Conservation (phyloP, 2,888 invertebrate genomes). For the Diploptera punctata region DNA sequence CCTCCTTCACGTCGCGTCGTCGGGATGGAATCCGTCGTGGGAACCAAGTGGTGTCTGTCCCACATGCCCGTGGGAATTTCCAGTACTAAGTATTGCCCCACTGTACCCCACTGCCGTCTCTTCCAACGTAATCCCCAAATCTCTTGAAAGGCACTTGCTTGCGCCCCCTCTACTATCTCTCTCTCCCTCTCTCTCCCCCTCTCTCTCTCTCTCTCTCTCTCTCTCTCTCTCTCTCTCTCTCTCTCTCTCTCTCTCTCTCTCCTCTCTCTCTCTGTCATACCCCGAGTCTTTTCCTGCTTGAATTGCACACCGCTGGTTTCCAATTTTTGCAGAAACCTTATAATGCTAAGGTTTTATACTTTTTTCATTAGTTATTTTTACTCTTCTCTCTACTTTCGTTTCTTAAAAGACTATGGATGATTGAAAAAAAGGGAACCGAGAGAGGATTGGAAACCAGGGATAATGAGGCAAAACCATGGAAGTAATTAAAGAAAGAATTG, state of each 20-base stretch:
- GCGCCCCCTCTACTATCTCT: not conserved
- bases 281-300: not conserved
- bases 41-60: not conserved
- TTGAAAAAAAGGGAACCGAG: not conserved
- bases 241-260: no score
- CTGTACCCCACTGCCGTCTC: no score
- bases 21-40: constrained; percentile 8
- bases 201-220: not conserved
- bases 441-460: not conserved
- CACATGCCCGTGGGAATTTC: constrained; percentile 14
- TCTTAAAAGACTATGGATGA: not conserved
- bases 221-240: no score
- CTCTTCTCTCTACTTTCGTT: not conserved
- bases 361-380: constrained; percentile 7
- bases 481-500: constrained; percentile 12
- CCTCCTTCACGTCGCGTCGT: not conserved
- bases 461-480: constrained; percentile 1
- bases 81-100: constrained; percentile 4
- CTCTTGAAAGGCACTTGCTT: constrained; percentile 29
- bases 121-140: constrained; percentile 17
- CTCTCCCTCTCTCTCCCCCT: constrained; percentile 1
- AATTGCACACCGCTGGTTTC: not conserved
- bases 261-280: not conserved
- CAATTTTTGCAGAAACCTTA: not conserved
- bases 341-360: not conserved